phyloP scores from a whole-genome alignment of 2,888 invertebrate genomes.

The Thumatha senex region DNA sequence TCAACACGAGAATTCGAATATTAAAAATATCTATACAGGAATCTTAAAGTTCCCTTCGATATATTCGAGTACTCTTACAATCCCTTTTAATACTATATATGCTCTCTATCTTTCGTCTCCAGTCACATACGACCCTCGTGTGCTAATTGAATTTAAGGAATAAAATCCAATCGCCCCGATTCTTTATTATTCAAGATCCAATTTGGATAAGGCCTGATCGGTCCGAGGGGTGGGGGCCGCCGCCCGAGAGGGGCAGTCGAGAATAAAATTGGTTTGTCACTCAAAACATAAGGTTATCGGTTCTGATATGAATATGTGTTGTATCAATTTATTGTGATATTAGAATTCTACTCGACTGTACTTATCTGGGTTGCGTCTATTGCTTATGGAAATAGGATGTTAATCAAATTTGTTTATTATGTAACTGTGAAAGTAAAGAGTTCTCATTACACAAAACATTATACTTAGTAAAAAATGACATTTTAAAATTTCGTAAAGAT shows the following conservation, averaged over 20 bases:
- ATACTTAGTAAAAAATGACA: too few relatives aligned
- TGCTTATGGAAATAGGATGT: slow-evolving; percentile 1
- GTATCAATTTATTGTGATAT: slow-evolving; percentile 29
- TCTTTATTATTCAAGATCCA: slow-evolving; percentile 85
- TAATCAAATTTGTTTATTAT: neutral
- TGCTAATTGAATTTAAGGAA: slow-evolving; percentile 85
- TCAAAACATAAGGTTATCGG: slow-evolving; percentile 81
- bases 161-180: slow-evolving; percentile 84
- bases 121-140: slow-evolving; percentile 81
- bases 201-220: slow-evolving; percentile 84
- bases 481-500: too few relatives aligned
- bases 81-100: slow-evolving; percentile 80
- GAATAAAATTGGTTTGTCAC: slow-evolving; percentile 84
- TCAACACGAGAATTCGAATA: too few relatives aligned
- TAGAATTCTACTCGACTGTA: slow-evolving; percentile 5
- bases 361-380: slow-evolving; percentile 7
- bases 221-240: slow-evolving; percentile 59
- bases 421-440: neutral
- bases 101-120: slow-evolving; percentile 80
- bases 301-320: slow-evolving; percentile 34
- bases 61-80: slow-evolving; percentile 55
- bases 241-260: slow-evolving; percentile 71
- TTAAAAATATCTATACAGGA: too few relatives aligned
- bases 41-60: slow-evolving; percentile 28
- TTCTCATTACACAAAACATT: too few relatives aligned